Conservation (phyloP, 2,888 invertebrate genomes). For the Drosophila kanekoi region DNA sequence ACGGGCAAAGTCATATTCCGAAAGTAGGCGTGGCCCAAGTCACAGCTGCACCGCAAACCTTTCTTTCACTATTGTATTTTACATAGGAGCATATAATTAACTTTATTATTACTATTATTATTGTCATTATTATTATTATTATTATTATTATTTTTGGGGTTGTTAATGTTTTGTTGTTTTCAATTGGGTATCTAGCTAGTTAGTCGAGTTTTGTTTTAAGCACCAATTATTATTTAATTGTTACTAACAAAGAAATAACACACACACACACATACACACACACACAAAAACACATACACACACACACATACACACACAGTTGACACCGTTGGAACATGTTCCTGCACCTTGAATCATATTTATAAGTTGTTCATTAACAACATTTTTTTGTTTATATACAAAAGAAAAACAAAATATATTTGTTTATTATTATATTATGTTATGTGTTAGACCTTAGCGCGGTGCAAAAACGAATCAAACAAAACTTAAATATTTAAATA, state of each 20-base stretch:
- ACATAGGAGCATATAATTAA: slow-evolving; percentile 23
- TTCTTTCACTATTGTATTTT: slow-evolving; percentile 43
- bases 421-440: too few relatives aligned
- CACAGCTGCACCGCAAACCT: slow-evolving; percentile 2
- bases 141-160: slow-evolving; percentile 31
- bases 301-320: slow-evolving; percentile 40
- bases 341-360: slow-evolving; percentile 64
- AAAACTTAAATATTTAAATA: slow-evolving; percentile 21
- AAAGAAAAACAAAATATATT: too few relatives aligned
- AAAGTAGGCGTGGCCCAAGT: slow-evolving; percentile 72
- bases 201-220: slow-evolving; percentile 33
- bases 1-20: slow-evolving; percentile 84
- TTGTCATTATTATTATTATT: slow-evolving; percentile 25
- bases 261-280: slow-evolving; percentile 42
- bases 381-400: background rate
- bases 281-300: slow-evolving; percentile 40
- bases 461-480: slow-evolving; percentile 24
- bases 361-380: slow-evolving; percentile 30
- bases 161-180: slow-evolving; percentile 60
- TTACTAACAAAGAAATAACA: slow-evolving; percentile 59
- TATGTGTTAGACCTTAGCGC: too few relatives aligned
- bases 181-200: slow-evolving; percentile 31
- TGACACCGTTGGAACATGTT: slow-evolving; percentile 69
- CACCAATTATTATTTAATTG: slow-evolving; percentile 57
- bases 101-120: slow-evolving; percentile 15